Percentiles rank a stretch among this genome's conserved stretches.
Conservation (phyloP, 2,113 vertebrate species). For the Rhinoptilus africanus region DNA sequence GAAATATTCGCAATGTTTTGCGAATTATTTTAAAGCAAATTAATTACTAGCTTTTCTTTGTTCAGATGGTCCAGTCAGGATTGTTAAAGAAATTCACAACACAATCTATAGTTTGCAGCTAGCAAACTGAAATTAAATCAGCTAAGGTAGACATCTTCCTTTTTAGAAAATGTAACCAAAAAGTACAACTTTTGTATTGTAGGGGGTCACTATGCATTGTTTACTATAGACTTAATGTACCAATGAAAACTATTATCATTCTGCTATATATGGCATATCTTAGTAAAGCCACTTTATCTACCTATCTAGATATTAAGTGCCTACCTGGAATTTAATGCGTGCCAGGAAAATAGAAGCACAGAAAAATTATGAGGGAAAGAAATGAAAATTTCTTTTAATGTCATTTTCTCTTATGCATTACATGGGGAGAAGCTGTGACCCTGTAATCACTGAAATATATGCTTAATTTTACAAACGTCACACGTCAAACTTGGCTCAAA, state of each 20-base stretch:
- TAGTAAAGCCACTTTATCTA: not conserved
- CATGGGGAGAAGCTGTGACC: not conserved
- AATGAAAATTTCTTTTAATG: not conserved
- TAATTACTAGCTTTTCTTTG: not conserved
- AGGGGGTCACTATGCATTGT: not conserved
- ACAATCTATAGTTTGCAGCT: not conserved
- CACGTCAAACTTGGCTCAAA: not conserved
- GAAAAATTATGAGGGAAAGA: not conserved
- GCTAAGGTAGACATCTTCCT: not conserved
- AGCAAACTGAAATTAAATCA: not conserved
- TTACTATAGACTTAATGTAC: not conserved
- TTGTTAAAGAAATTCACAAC: not conserved
- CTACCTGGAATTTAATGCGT: not conserved
- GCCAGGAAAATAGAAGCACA: not conserved
- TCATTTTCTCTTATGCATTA: not conserved
- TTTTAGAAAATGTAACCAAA: not conserved
- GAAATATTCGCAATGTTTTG: not conserved
- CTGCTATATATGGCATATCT: not conserved
- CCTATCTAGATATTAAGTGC: not conserved
- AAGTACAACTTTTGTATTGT: not conserved
- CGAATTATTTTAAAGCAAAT: not conserved
- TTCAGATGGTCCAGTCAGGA: not conserved
- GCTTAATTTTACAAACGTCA: not conserved
- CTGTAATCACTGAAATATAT: not conserved
- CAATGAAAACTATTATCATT: not conserved